Evolutionary conservation across 2,888 invertebrate species (phyloP).

Genomic region (Tetrapedia diversipes): DNA sequence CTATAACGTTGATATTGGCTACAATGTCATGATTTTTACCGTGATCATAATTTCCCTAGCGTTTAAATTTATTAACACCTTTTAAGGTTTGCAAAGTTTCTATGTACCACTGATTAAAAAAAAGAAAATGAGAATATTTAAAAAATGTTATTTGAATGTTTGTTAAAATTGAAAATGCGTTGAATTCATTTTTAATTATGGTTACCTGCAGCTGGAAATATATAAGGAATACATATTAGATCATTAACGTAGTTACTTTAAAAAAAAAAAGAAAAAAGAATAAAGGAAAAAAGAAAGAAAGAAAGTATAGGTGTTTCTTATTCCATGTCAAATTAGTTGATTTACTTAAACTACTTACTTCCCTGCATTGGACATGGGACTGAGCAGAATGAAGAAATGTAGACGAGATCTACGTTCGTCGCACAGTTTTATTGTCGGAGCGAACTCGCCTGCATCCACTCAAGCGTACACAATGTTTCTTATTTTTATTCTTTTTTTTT

Average conservation of each 20-base stretch:
- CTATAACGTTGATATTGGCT: not conserved
- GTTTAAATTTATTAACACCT: not conserved
- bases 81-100: not conserved
- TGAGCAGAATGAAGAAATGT: conserved; percentile 52
- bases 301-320: not conserved
- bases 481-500: conserved; percentile 15
- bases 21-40: not conserved
- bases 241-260: not conserved
- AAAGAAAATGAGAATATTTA: not conserved
- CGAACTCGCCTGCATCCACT: conserved; percentile 69
- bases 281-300: not conserved
- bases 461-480: conserved; percentile 73
- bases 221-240: conserved; percentile 2
- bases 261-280: not conserved
- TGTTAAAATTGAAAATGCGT: not conserved
- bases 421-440: conserved; percentile 78
- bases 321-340: not conserved
- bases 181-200: not conserved
- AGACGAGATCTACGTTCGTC: conserved; percentile 61
- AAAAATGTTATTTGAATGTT: not conserved
- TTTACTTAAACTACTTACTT: conserved; percentile 4
- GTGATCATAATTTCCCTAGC: not conserved
- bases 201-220: conserved; percentile 10
- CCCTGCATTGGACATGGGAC: conserved; percentile 21
- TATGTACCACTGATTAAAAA: not conserved